Conservation (phyloP, 1,140 invertebrate species). For the Drosophila murphyi region DNA sequence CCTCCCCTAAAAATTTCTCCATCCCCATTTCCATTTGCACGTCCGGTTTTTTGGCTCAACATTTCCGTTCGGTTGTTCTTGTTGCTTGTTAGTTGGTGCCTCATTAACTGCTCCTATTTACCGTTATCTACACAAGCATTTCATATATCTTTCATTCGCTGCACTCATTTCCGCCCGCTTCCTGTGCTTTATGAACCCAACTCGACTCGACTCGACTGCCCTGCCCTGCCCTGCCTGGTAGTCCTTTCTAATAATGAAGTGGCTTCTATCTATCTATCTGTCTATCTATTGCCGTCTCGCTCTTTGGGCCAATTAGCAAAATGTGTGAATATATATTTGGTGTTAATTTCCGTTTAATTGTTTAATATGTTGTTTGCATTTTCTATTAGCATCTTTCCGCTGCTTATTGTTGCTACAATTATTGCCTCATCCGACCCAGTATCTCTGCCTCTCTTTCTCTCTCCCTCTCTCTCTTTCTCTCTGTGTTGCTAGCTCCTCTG, state of each 20-base stretch:
- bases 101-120: constrained; percentile 56
- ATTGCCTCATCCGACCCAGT: constrained; percentile 42
- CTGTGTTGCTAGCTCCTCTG: too few species aligned
- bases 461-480: too few species aligned
- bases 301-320: constrained; percentile 48
- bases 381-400: constrained; percentile 73
- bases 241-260: constrained; percentile 60
- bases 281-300: not conserved
- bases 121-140: constrained; percentile 18
- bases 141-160: constrained; percentile 41
- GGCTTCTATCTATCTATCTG: constrained; percentile 2
- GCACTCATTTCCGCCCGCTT: constrained; percentile 71
- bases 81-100: constrained; percentile 42
- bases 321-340: constrained; percentile 73
- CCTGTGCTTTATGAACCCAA: constrained; percentile 42
- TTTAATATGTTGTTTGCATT: constrained; percentile 82
- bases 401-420: constrained; percentile 67
- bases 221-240: constrained; percentile 15
- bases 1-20: not conserved
- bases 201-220: constrained; percentile 8
- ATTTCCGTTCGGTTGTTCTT: constrained; percentile 66
- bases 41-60: constrained; percentile 41
- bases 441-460: too few species aligned
- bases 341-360: constrained; percentile 82
- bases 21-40: not conserved